Evolutionary conservation across 2,113 vertebrate species (phyloP).

Genomic region (Coptodon bakossiorum): DNA sequence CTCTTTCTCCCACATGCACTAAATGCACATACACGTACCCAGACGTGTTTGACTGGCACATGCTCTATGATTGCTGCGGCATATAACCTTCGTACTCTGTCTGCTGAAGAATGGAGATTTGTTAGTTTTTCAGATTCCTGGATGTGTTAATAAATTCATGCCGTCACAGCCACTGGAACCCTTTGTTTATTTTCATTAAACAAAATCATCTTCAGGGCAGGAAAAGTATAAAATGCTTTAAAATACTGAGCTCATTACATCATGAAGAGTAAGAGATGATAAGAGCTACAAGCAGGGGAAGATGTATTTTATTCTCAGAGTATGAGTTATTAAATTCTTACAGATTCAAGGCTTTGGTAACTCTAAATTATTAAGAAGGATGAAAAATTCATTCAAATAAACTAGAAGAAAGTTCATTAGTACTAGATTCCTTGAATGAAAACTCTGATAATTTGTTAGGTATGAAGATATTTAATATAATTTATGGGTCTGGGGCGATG

Average conservation of each 20-base stretch:
- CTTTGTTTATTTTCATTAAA: constrained; percentile 31
- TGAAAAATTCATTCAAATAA: not conserved
- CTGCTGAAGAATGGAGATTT: constrained; percentile 9
- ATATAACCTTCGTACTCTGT: constrained; percentile 56
- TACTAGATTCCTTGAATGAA: not conserved
- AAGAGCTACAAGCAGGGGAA: not conserved
- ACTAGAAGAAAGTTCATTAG: constrained; percentile 18
- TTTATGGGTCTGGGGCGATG: constrained; percentile 20
- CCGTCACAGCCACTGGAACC: not conserved
- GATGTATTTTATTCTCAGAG: not conserved
- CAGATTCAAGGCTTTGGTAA: not conserved
- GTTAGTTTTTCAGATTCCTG: constrained; percentile 26
- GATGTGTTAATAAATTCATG: constrained; percentile 24
- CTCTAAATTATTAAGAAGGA: not conserved
- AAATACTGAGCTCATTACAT: not conserved
- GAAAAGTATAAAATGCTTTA: not conserved
- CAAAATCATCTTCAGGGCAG: constrained; percentile 20
- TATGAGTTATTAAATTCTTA: not conserved
- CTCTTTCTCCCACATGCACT: not conserved
- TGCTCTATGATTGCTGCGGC: constrained; percentile 17
- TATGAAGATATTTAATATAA: constrained; percentile 39
- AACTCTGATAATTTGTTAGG: constrained; percentile 5
- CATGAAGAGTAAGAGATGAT: not conserved
- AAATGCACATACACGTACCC: not conserved
- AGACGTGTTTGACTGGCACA: constrained; percentile 21